Evolutionary conservation across 2,797 vertebrate genomes (phyloP).

Genomic region (Sphenodon punctatus): DNA sequence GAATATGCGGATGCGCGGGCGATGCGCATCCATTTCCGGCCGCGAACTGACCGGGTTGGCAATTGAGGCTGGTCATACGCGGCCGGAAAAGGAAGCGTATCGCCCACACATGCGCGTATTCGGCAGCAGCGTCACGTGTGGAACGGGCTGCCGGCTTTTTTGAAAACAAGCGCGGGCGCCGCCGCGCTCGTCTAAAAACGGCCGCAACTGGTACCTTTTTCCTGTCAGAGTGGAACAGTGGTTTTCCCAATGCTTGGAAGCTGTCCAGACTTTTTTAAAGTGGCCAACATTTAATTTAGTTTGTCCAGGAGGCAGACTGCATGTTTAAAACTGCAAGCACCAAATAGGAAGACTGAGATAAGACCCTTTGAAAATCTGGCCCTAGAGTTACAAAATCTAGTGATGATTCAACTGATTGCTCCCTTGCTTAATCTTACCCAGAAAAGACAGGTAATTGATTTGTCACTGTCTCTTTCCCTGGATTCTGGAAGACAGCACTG

Average conservation of each 20-base stretch:
- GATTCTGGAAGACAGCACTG: background rate
- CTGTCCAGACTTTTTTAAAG: background rate
- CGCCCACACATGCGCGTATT: too few species aligned
- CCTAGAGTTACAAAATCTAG: slow-evolving; percentile 15
- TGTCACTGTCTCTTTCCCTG: background rate
- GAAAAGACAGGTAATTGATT: background rate
- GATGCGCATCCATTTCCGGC: too few species aligned
- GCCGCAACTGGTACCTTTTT: background rate
- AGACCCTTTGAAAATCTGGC: slow-evolving; percentile 47
- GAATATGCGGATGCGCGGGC: too few species aligned
- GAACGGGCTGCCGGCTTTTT: too few species aligned
- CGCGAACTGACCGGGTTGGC: too few species aligned
- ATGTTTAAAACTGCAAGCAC: background rate
- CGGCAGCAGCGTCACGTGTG: too few species aligned
- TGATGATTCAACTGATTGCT: slow-evolving; percentile 13
- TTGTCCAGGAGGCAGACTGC: background rate
- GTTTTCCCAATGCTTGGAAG: background rate
- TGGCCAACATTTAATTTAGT: background rate
- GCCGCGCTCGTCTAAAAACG: background rate
- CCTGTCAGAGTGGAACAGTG: background rate
- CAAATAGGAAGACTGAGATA: slow-evolving; percentile 38
- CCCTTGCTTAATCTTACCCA: background rate
- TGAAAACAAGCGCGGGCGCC: too few species aligned
- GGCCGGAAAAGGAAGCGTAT: too few species aligned
- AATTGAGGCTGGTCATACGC: too few species aligned